Conservation (phyloP, 2,888 invertebrate genomes). For the Rhagophthalmus giganteus region DNA sequence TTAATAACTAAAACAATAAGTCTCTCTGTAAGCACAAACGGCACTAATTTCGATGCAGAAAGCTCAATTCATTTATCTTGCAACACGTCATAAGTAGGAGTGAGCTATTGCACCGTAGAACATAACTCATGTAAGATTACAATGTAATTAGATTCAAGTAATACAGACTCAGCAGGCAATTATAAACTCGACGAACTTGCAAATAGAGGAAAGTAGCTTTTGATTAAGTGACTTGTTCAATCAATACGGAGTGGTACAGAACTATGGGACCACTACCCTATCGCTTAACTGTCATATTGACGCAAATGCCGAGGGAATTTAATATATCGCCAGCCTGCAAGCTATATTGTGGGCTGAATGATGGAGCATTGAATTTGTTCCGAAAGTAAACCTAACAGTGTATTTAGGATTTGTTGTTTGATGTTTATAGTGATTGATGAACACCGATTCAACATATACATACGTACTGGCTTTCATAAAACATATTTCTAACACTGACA, state of each 20-base stretch:
- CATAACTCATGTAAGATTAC: slow-evolving; percentile 37
- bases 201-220: slow-evolving; percentile 24
- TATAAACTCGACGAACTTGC: slow-evolving; percentile 28
- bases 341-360: slow-evolving; percentile 14
- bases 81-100: slow-evolving; percentile 20
- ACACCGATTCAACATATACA: neutral
- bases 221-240: slow-evolving; percentile 30
- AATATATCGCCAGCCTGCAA: slow-evolving; percentile 22
- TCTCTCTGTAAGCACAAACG: slow-evolving; percentile 17
- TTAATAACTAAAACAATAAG: slow-evolving; percentile 20
- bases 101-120: slow-evolving; percentile 24
- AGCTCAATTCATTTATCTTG: slow-evolving; percentile 23
- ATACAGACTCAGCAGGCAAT: slow-evolving; percentile 38
- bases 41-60: slow-evolving; percentile 18
- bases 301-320: slow-evolving; percentile 25
- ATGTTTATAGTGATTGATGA: slow-evolving; percentile 25
- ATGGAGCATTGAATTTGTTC: slow-evolving; percentile 18
- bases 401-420: slow-evolving; percentile 21
- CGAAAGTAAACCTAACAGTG: slow-evolving; percentile 14
- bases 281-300: slow-evolving; percentile 28
- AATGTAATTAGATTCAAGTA: slow-evolving; percentile 37
- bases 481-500: neutral
- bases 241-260: slow-evolving; percentile 23
- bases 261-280: slow-evolving; percentile 13
- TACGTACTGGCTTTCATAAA: neutral